Conservation (phyloP, 2,888 invertebrate genomes). For the Acrocyrtus sp. region DNA sequence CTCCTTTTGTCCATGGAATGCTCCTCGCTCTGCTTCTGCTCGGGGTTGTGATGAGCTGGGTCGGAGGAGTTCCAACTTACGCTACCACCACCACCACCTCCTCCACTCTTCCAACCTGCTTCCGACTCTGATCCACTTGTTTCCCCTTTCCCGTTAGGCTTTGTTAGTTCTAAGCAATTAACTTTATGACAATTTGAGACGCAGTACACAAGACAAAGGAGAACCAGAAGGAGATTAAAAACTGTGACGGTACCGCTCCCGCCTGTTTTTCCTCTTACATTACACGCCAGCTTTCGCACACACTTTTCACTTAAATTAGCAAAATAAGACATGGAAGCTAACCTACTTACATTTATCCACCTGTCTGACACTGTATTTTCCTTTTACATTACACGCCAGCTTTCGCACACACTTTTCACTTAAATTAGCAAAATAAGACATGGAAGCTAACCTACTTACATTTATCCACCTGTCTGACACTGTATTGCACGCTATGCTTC, state of each 20-base stretch:
- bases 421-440: too few species aligned
- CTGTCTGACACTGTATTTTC: too few species aligned
- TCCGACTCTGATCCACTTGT: not conserved
- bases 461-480: too few species aligned
- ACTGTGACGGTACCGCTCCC: conserved; percentile 36
- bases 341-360: too few species aligned
- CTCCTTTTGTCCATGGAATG: conserved; percentile 20
- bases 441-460: too few species aligned
- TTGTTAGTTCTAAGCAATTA: conserved; percentile 32
- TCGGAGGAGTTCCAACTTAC: not conserved
- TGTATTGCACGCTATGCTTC: too few species aligned
- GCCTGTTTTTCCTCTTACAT: not conserved
- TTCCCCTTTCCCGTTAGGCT: not conserved
- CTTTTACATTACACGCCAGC: too few species aligned
- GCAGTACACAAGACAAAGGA: conserved; percentile 21
- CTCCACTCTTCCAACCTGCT: conserved; percentile 17
- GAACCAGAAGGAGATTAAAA: conserved; percentile 21
- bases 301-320: too few species aligned
- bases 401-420: too few species aligned
- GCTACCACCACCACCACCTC: not conserved
- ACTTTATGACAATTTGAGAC: conserved; percentile 24
- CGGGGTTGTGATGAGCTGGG: not conserved
- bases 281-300: too few species aligned
- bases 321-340: too few species aligned
- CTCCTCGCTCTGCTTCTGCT: not conserved